Evolutionary conservation across 2,113 vertebrate genomes (phyloP).

Genomic region (Siphamia tubifer): DNA sequence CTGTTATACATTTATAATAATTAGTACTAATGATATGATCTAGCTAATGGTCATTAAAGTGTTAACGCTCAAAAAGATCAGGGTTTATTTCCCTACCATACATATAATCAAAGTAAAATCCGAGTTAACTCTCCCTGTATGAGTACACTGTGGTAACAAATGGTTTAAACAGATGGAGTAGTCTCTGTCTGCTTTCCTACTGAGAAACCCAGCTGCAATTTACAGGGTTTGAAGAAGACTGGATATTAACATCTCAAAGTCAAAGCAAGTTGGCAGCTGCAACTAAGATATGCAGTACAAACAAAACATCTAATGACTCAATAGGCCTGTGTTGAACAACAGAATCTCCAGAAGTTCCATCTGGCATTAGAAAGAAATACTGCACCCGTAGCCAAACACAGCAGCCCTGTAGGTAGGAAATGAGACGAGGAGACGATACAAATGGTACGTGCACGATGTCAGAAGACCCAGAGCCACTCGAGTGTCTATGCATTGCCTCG

Average conservation of each 20-base stretch:
- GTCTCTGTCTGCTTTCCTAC: background rate
- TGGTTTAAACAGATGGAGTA: constrained; percentile 24
- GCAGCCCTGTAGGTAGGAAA: too few species aligned
- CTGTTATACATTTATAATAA: too few species aligned
- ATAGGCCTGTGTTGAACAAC: background rate
- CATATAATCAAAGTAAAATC: background rate
- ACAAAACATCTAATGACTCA: background rate
- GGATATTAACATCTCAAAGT: constrained; percentile 28
- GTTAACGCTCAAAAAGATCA: too few species aligned
- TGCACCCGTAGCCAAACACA: too few species aligned
- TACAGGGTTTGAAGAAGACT: constrained; percentile 12
- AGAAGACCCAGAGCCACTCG: background rate
- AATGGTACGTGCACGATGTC: background rate
- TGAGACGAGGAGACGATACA: background rate
- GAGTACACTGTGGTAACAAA: background rate
- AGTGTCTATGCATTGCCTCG: background rate
- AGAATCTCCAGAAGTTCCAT: background rate
- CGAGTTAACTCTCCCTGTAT: background rate
- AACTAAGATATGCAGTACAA: background rate
- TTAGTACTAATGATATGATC: too few species aligned
- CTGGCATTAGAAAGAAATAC: background rate
- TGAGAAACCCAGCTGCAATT: background rate
- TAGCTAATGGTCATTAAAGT: too few species aligned
- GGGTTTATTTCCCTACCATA: background rate
- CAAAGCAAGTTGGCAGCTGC: background rate